Percentiles rank a stretch among this genome's conserved stretches.
Evolutionary conservation across 2,113 vertebrate genomes (phyloP).

Genomic region (Colius striatus): DNA sequence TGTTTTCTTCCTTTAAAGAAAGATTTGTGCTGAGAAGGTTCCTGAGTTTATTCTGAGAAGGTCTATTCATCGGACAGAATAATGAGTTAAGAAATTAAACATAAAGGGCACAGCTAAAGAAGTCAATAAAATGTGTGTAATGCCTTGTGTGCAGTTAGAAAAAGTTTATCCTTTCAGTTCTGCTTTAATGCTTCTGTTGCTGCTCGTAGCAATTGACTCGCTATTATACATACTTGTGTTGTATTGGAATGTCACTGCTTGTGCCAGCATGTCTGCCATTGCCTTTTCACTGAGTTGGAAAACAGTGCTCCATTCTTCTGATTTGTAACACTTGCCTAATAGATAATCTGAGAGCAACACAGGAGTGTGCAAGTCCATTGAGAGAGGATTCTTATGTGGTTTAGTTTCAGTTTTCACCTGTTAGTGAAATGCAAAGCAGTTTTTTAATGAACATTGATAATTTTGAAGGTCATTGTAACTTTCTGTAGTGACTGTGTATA

Average conservation of each 20-base stretch:
- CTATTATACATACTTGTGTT: background rate
- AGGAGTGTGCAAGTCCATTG: background rate
- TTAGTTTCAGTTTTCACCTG: background rate
- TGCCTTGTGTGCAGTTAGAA: conserved; percentile 49
- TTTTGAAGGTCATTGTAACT: background rate
- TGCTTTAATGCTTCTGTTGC: conserved; percentile 26
- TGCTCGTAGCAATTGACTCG: background rate
- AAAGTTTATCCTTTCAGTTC: background rate
- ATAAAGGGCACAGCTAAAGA: background rate
- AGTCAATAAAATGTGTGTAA: conserved; percentile 4
- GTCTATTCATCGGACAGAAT: background rate
- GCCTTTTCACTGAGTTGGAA: background rate
- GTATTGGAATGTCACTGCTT: conserved; percentile 24
- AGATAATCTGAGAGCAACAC: background rate
- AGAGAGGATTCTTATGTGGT: background rate
- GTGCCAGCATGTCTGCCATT: conserved; percentile 39
- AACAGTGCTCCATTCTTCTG: background rate
- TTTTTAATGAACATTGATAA: background rate
- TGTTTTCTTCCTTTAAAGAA: background rate
- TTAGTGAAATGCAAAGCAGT: background rate
- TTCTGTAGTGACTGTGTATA: background rate
- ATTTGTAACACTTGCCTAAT: background rate
- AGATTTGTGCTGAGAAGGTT: background rate
- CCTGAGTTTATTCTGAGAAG: background rate
- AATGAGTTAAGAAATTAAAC: background rate